phyloP scores from a whole-genome alignment of 2,888 invertebrate species.

The Nycteola revayana region DNA sequence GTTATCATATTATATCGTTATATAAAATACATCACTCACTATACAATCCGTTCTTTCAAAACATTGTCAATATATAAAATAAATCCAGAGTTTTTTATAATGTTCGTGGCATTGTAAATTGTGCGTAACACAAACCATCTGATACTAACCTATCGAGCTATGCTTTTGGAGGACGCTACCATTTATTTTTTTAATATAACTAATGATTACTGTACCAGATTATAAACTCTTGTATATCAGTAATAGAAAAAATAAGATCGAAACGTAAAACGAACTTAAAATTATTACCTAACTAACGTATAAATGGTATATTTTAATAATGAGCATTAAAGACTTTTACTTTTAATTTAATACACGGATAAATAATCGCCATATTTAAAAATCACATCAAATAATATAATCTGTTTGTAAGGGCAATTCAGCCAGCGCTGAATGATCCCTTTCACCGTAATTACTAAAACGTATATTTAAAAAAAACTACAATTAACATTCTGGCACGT shows the following conservation, averaged over 20 bases:
- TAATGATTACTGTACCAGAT: constrained; percentile 54
- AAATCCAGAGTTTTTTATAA: constrained; percentile 26
- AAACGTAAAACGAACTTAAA: constrained; percentile 65
- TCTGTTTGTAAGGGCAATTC: constrained; percentile 42
- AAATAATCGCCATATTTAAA: constrained; percentile 72
- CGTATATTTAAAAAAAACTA: constrained; percentile 63
- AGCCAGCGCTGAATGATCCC: constrained; percentile 58
- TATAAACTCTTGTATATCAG: constrained; percentile 38
- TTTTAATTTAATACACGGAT: constrained; percentile 71
- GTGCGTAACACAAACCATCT: constrained; percentile 65
- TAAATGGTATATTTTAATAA: constrained; percentile 76
- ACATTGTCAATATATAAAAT: constrained; percentile 40
- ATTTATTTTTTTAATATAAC: constrained; percentile 42
- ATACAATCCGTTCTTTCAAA: constrained; percentile 44
- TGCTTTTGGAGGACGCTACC: constrained; percentile 47
- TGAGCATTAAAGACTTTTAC: constrained; percentile 79
- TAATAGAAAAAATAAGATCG: constrained; percentile 50
- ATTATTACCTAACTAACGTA: constrained; percentile 63
- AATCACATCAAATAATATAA: constrained; percentile 65
- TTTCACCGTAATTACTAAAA: constrained; percentile 52
- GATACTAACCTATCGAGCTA: constrained; percentile 50
- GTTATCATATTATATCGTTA: constrained; percentile 33
- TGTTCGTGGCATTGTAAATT: constrained; percentile 45
- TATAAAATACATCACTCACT: constrained; percentile 47
- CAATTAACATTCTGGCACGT: constrained; percentile 78